Evolutionary conservation across 2,797 vertebrate species (phyloP), one percentile per base, ranked within the genome.

Genomic region (Gallinago nigripennis): DNA sequence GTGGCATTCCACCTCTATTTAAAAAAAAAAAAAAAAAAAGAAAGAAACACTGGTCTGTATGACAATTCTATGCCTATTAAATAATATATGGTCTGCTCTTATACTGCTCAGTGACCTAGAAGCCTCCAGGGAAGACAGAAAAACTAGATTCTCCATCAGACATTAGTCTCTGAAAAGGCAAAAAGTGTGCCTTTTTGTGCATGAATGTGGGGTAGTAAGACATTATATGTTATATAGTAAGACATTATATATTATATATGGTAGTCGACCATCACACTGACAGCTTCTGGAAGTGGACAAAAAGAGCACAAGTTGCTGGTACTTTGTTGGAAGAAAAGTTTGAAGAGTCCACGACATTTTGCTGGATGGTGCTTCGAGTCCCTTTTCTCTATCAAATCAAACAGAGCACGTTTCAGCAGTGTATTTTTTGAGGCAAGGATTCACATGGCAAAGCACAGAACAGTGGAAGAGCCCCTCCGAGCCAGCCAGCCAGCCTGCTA

Each of bases 221-320:
- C 8, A 13, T 31, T 5, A 3, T 31, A 68, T n/a, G n/a, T 31
- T 5, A 3, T 31, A 68, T 16, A 25, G 8, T 16, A 25, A 79
- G 57, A 25, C 8, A 13, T 31, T 5, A 3, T 31, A 68, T n/a
- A n/a, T n/a, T n/a, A n/a, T n/a, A n/a, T n/a, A n/a, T n/a, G n/a
- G n/a, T n/a, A n/a, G n/a, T n/a, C n/a, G 37, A 61, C 24, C 16
- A 35, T 27, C 50, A 7, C 0, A 0, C 41, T 30, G 54, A n/a
- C 51, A 75, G 30, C 45, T n/a, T 3, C 72, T 84, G 46, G 45
- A 46, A 63, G 41, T 0, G 8, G 25, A 18, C 27, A 86, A 33
- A 65, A 61, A 43, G 28, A 73, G 28, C 33, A 48, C 1, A 3
- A 71, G 63, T 13, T 54, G 19, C 1, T 31, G 16, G 46, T n/a